A percentile compares a stretch with the other conserved stretches of the same genome.
These are phyloP conservation scores for Coracopsis vasa DNA, from an alignment of 2,113 vertebrate species.

Conservation along the genomic window DNA sequence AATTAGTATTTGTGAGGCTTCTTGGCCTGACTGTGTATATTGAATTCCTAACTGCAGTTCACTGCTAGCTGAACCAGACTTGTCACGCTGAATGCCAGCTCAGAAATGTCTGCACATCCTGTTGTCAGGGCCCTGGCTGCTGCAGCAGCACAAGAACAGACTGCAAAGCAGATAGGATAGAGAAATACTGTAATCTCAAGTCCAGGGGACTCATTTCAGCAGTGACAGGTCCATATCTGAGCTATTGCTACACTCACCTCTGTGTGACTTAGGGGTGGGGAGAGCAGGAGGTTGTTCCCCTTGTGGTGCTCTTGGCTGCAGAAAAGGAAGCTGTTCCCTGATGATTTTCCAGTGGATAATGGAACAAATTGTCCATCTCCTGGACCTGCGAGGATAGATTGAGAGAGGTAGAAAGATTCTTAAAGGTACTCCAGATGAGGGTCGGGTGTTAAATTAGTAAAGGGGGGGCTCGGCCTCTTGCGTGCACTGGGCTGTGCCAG, in stretches of 20 bases:
- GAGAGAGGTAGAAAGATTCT: neutral
- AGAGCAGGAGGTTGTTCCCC: neutral
- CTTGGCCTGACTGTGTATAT: neutral
- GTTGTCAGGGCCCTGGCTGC: accelerated
- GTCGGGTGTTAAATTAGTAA: neutral
- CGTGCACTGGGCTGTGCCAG: accelerated
- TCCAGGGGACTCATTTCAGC: neutral
- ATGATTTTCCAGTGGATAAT: neutral
- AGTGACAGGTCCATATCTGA: neutral
- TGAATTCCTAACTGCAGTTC: neutral
- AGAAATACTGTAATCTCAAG: neutral
- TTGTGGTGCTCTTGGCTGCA: neutral
- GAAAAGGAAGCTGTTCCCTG: neutral
- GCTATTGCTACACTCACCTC: neutral
- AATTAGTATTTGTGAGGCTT: neutral
- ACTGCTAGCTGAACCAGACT: neutral
- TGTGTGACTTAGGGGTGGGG: no score
- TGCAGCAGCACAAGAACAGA: neutral
- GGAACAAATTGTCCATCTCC: neutral
- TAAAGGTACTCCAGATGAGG: neutral
- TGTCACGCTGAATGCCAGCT: neutral
- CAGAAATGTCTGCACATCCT: accelerated
- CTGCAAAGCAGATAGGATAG: neutral
- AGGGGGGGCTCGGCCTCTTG: accelerated
- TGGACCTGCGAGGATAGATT: neutral